A percentile compares a stretch with the other conserved stretches of the same genome.
Evolutionary conservation across 1,140 invertebrate genomes (phyloP).

Genomic region (Drosophila mojavensis): DNA sequence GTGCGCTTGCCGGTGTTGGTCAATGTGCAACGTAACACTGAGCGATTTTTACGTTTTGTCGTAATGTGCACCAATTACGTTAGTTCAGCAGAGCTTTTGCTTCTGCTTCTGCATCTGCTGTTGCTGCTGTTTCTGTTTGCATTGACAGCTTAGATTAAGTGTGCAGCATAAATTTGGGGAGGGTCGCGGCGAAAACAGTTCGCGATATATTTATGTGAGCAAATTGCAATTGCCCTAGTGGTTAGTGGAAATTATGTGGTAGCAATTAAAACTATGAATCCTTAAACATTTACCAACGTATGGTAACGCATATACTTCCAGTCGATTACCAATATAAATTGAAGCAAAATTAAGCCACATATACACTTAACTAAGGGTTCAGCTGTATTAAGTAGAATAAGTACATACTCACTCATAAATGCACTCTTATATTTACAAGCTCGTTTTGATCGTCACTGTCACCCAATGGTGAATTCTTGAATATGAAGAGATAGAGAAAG

Average conservation of each 20-base stretch:
- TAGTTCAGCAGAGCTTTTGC: conserved; percentile 36
- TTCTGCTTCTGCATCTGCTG: conserved; percentile 12
- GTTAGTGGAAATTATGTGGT: conserved; percentile 64
- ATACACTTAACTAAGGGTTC: no score
- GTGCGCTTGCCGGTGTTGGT: conserved; percentile 20
- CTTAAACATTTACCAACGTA: background rate
- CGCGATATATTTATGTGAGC: conserved; percentile 66
- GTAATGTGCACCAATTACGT: conserved; percentile 67
- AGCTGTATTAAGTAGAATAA: no score
- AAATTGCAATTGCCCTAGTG: conserved; percentile 53
- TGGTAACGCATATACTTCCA: background rate
- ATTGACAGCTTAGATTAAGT: conserved; percentile 83
- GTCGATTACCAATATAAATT: no score
- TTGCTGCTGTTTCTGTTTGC: conserved; percentile 33
- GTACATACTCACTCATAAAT: background rate
- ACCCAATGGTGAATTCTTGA: no score
- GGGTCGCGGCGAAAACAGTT: conserved; percentile 8
- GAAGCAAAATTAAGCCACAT: background rate
- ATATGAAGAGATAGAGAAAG: no score
- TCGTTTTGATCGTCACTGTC: no score
- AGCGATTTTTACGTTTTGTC: conserved; percentile 70
- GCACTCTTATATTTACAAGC: background rate
- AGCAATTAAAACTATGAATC: conserved; percentile 52
- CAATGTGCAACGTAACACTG: conserved; percentile 33
- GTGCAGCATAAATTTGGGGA: conserved; percentile 65